Conservation (phyloP, 1,140 invertebrate species). For the Popillia japonica region DNA sequence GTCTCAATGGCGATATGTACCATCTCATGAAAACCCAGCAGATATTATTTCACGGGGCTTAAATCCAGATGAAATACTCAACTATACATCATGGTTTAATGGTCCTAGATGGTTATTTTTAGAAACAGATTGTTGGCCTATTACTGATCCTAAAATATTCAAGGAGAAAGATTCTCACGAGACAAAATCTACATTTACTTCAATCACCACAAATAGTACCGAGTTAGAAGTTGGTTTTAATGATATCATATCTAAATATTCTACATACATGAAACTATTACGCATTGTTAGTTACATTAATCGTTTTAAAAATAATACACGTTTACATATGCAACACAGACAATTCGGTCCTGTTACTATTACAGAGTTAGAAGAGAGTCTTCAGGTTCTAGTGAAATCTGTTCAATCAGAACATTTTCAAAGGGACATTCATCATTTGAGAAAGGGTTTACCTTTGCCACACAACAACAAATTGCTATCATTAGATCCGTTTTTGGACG, state of each 20-base stretch:
- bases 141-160: neutral
- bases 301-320: too few species aligned
- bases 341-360: neutral
- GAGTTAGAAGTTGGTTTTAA: neutral
- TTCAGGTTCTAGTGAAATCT: constrained; percentile 20
- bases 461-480: constrained; percentile 41
- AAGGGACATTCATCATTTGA: constrained; percentile 39
- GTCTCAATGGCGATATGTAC: constrained; percentile 60
- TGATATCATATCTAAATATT: too few species aligned
- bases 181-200: neutral
- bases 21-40: constrained; percentile 59
- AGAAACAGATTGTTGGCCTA: neutral
- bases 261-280: too few species aligned
- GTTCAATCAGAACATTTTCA: constrained; percentile 42
- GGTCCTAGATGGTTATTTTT: neutral
- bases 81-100: neutral
- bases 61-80: too few species aligned
- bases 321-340: neutral
- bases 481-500: constrained; percentile 48
- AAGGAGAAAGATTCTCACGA: neutral
- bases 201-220: neutral
- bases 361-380: neutral
- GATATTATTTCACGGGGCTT: too few species aligned
- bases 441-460: constrained; percentile 32
- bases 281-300: too few species aligned